Percentiles rank a stretch among this genome's conserved stretches.
Evolutionary conservation across 2,888 invertebrate genomes (phyloP).

Genomic region (Uropetala carovei): DNA sequence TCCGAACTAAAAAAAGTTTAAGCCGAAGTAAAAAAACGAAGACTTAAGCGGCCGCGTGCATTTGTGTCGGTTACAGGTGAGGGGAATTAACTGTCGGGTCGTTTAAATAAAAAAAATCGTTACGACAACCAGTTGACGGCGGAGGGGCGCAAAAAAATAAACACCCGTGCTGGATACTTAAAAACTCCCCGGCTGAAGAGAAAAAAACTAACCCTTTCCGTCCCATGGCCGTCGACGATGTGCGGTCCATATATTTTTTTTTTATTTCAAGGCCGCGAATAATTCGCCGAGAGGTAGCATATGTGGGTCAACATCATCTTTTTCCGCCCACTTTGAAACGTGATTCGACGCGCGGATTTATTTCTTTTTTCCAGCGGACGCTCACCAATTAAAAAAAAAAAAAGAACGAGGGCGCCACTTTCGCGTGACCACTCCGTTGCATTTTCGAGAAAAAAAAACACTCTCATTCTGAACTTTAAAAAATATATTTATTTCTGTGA

Average conservation of each 20-base stretch:
- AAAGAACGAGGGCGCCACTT: not conserved
- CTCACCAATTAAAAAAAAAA: constrained; percentile 9
- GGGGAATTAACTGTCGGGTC: not conserved
- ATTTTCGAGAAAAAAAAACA: not conserved
- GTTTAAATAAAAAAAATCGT: not conserved
- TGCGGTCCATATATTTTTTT: not conserved
- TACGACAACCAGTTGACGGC: not conserved
- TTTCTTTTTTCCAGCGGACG: not conserved
- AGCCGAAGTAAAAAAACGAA: too few species aligned
- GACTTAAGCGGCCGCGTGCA: not conserved
- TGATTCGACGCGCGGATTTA: not conserved
- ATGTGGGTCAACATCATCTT: constrained; percentile 13
- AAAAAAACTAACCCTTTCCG: not conserved
- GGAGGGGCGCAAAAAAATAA: not conserved
- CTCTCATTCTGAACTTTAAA: not conserved
- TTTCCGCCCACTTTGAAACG: not conserved
- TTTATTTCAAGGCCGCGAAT: not conserved
- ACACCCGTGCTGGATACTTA: not conserved
- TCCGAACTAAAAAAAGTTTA: too few species aligned
- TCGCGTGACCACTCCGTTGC: not conserved
- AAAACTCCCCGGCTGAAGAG: not conserved
- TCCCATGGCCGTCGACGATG: not conserved
- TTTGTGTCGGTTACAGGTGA: not conserved
- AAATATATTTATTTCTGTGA: not conserved
- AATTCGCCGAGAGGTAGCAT: not conserved